Evolutionary conservation across 2,113 vertebrate species (phyloP).

Genomic region (Centropus unirufus): DNA sequence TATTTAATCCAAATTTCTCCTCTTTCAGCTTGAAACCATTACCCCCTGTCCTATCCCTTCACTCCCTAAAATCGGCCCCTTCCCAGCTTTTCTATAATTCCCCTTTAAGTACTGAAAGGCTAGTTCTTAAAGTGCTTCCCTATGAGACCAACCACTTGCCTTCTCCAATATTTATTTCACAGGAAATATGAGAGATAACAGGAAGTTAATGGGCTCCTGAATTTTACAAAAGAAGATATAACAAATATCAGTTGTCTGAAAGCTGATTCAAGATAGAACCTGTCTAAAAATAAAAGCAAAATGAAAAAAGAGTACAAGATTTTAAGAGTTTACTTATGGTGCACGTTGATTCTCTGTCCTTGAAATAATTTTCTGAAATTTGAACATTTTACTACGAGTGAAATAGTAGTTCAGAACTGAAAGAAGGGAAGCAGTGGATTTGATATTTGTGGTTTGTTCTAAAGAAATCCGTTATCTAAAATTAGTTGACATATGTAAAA

Average conservation of each 20-base stretch:
- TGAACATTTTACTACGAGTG: neutral
- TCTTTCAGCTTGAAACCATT: too few relatives aligned
- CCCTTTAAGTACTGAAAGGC: too few relatives aligned
- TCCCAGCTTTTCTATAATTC: too few relatives aligned
- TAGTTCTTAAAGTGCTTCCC: neutral
- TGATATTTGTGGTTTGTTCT: fast-evolving
- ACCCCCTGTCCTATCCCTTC: too few relatives aligned
- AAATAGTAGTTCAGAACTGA: neutral
- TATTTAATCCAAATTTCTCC: too few relatives aligned
- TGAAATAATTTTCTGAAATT: neutral
- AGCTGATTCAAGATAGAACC: neutral
- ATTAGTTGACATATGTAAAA: neutral
- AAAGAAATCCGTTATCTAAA: neutral
- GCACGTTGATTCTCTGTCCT: fast-evolving
- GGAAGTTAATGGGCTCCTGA: neutral
- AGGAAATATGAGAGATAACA: neutral
- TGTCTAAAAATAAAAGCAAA: neutral
- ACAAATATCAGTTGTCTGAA: neutral
- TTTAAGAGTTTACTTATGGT: neutral
- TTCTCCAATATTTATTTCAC: neutral
- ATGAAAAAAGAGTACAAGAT: neutral
- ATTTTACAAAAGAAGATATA: neutral
- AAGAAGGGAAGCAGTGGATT: neutral
- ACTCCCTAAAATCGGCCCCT: too few relatives aligned
- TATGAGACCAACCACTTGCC: neutral